Evolutionary conservation across 2,888 invertebrate genomes (phyloP), one percentile per base, ranked within the genome.

Genomic region (Drosophila austrosaltans): DNA sequence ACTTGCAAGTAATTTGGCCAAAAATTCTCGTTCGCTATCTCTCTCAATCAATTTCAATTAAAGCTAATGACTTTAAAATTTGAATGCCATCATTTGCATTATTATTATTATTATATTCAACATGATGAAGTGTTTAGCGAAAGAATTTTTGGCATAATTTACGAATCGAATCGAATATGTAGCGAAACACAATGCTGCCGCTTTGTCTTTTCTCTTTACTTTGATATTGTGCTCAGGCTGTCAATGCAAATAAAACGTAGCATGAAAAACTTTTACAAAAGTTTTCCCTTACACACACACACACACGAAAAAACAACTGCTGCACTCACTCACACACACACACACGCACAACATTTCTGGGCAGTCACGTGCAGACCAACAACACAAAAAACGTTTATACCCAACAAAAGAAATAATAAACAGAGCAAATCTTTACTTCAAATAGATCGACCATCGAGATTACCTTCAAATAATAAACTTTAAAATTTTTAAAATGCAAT

Each of bases 1-100:
- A 87, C 81, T 87, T 85, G 69, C 75, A 60, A 86, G 84, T 48
- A 60, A 81, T 83, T 83, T 86, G 72, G 72, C 8, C 61, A 66
- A 60, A 42, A 44, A 36, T 36, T 44, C 44, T 44, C n/a, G 44
- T 42, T 22, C 53, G 22, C 6, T 16, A 32, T 32, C n/a, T 30
- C 63, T 36, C 16, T 36, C 66, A 59, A 87, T 87, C 71, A 77
- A 83, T 83, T 69, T 77, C 78, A 78, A 83, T 83, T 79, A 82
- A 69, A 76, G 63, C 10, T 44, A 22, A 40, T 62, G 60, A n/a
- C 16, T 57, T 44, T 12, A 61, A 40, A 30, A 56, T 64, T 67
- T 72, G 59, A 65, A 67, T 48, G 42, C 58, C 36, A 63, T 54
- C 53, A 28, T 36, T 36, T 32, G 12, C 42, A 36, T 44, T 60